Percentiles rank a stretch among this genome's conserved stretches.
Evolutionary conservation across 2,113 vertebrate genomes (phyloP).

Genomic region (Gulo gulo): DNA sequence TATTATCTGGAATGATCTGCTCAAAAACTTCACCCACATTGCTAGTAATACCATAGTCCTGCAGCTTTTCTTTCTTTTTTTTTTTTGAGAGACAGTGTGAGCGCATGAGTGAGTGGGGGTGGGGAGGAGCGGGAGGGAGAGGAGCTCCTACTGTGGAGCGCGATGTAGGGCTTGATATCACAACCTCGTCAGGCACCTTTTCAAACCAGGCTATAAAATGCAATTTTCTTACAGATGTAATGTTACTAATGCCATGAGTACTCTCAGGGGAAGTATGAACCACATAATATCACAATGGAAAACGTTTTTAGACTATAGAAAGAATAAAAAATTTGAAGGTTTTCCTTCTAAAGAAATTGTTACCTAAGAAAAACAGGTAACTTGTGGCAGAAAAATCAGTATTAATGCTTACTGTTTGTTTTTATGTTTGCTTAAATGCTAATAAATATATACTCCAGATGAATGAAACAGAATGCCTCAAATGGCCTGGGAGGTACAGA

Average conservation of each 20-base stretch:
- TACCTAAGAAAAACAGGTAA: neutral
- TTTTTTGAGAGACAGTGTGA: neutral
- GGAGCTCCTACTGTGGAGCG: neutral
- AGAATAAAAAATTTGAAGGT: slow-evolving; percentile 17
- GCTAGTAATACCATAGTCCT: neutral
- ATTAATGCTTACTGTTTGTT: neutral
- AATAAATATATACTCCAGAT: slow-evolving; percentile 19
- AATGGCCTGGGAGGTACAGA: slow-evolving; percentile 30
- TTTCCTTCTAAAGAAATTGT: slow-evolving; percentile 38
- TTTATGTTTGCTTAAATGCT: slow-evolving; percentile 22
- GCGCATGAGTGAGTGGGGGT: neutral
- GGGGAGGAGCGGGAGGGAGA: neutral
- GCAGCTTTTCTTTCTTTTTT: neutral
- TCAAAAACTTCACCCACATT: neutral
- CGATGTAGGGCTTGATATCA: neutral
- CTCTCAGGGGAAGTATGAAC: neutral
- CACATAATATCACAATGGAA: neutral
- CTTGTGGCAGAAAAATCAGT: neutral
- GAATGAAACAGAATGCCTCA: slow-evolving; percentile 31
- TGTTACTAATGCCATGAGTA: neutral
- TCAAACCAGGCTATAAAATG: slow-evolving; percentile 14
- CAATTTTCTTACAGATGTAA: neutral
- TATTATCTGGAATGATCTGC: neutral
- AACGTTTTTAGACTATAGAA: slow-evolving; percentile 25
- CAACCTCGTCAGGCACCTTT: neutral